Evolutionary conservation across 2,888 invertebrate genomes (phyloP), one percentile per base, ranked within the genome.

Genomic region (Athripsodes cinereus): DNA sequence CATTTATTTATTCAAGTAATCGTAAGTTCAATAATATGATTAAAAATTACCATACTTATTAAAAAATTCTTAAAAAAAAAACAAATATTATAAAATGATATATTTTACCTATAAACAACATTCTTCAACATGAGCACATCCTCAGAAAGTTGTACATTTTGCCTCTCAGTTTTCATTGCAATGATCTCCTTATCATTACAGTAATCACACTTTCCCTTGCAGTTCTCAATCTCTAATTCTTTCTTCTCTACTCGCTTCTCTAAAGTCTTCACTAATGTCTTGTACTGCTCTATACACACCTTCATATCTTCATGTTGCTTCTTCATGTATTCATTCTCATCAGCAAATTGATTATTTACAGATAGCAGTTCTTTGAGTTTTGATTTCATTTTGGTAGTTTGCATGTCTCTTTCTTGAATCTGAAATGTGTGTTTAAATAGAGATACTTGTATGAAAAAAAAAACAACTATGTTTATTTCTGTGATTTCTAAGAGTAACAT

Each of bases 41-140:
- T n/a, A n/a, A n/a, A n/a, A n/a, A n/a, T n/a, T n/a, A n/a, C n/a
- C n/a, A n/a, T n/a, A n/a, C n/a, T n/a, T n/a, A n/a, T n/a, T n/a
- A n/a, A n/a, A n/a, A n/a, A n/a, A n/a, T n/a, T n/a, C n/a, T n/a
- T n/a, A n/a, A n/a, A n/a, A n/a, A n/a, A n/a, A n/a, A n/a, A n/a
- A n/a, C n/a, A n/a, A n/a, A n/a, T n/a, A n/a, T n/a, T n/a, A n/a
- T 10, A 34, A 34, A 34, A 34, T 34, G 8, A 13, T 34, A 34
- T 13, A 34, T n/a, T 51, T 55, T 66, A 82, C 82, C 83, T 79
- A 67, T 88, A 90, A 3, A 91, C 81, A 0, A 91, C 82, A 64
- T 86, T 88, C 71, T 92, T 91, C 59, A 91, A 72, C 69, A 90
- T 86, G 51, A 79, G 76, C 68, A 89, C 77, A 67, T 92, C 91